Evolutionary conservation across 1,140 invertebrate genomes (phyloP), one percentile per base, ranked within the genome.

Genomic region (Cydia splendana): DNA sequence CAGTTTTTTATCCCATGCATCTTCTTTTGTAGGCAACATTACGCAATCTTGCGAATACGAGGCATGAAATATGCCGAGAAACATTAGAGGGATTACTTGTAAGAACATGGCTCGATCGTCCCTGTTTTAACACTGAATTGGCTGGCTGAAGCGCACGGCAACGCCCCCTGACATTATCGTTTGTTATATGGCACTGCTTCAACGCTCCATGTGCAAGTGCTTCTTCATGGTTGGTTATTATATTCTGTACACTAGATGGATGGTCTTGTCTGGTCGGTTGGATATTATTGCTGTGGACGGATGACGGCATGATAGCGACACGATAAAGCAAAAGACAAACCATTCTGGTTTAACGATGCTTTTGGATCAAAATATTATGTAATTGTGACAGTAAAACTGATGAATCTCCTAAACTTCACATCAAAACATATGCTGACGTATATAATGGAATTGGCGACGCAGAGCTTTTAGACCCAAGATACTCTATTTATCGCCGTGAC

Each of bases 1-100:
- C n/a, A 71, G 67, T 12, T 38, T 18, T 18, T 71, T 71, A 20
- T 71, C 67, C 67, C 67, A 71, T n/a, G 67, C 67, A 18, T 71
- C 67, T 45, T 71, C 67, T 42, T 38, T n/a, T 45, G 38, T n/a
- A 15, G 18, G 9, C 7, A 38, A 38, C 13, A 18, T 62, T 4
- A 62, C 20, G 20, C 57, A 62, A 62, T 62, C 57, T 62, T 24
- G 18, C 9, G 57, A 20, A 62, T 24, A 62, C n/a, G 57, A 24
- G 20, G 20, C 4, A 3, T 62, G 2, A 62, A 62, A 7, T 62
- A 62, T 20, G 18, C 7, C 18, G 18, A 62, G 20, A 10, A 62
- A 24, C 7, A n/a, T n/a, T n/a, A 48, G 45, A 10, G 24, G 57
- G 57, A 24, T n/a, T 62, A 10, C 24, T 20, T 62, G 18, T 9